Evolutionary conservation across 92 coral and sea anemone genomes (phyloP).

Genomic region (Isaurus tuberculatus): DNA sequence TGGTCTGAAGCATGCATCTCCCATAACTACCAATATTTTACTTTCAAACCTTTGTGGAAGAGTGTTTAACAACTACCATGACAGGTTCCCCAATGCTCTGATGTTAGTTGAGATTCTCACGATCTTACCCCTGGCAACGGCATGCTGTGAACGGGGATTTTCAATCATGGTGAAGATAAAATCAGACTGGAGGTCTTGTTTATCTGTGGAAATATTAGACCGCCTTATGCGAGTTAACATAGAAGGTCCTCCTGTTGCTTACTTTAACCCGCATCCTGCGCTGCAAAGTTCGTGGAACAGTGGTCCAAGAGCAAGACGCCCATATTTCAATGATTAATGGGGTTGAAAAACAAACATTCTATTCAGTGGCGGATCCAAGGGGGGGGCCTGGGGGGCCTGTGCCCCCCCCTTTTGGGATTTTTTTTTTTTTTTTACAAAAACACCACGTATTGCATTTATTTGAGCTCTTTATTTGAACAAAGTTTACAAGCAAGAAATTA

Average conservation of each 20-base stretch:
- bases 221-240: slow-evolving; percentile 33
- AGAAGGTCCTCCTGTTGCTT: slow-evolving; percentile 43
- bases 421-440: too few species aligned
- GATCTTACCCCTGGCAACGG: neutral
- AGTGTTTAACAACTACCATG: neutral
- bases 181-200: slow-evolving; percentile 54
- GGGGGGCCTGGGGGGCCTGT: too few species aligned
- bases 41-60: neutral
- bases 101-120: neutral
- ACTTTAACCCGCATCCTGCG: slow-evolving; percentile 47
- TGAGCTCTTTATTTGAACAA: too few species aligned
- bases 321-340: slow-evolving; percentile 50
- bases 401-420: too few species aligned
- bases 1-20: neutral
- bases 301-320: slow-evolving; percentile 47
- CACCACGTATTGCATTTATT: too few species aligned
- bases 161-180: slow-evolving; percentile 52
- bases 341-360: too few species aligned
- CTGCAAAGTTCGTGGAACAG: slow-evolving; percentile 45
- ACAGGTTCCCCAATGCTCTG: neutral
- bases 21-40: neutral
- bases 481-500: too few species aligned
- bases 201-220: slow-evolving; percentile 51
- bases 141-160: slow-evolving; percentile 45
- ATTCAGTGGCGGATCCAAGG: too few species aligned